Evolutionary conservation across 2,888 invertebrate species (phyloP).

Genomic region (Ormyrus rosae): DNA sequence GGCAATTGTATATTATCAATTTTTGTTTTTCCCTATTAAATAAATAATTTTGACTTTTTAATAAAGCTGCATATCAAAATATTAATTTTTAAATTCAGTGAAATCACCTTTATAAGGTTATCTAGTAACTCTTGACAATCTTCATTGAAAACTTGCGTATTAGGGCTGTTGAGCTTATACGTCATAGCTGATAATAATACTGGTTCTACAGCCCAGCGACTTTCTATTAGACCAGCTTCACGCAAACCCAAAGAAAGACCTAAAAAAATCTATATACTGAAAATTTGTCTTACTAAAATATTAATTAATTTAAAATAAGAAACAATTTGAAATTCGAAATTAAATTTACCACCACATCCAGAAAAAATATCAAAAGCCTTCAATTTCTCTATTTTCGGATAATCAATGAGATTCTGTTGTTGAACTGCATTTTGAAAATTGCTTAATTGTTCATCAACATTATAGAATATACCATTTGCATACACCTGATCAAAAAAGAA

Average conservation of each 20-base stretch:
- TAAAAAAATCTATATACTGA: constrained; percentile 58
- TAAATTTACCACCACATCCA: constrained; percentile 84
- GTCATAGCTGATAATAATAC: constrained; percentile 87
- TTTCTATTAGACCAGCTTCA: constrained; percentile 82
- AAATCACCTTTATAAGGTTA: constrained; percentile 80
- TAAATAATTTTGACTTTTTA: neutral
- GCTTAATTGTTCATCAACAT: neutral
- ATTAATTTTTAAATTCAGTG: neutral
- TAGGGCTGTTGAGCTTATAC: constrained; percentile 85
- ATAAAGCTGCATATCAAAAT: too few relatives aligned
- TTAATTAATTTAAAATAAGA: neutral
- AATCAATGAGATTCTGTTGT: constrained; percentile 66
- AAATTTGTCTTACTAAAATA: constrained; percentile 9
- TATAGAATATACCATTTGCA: constrained; percentile 76
- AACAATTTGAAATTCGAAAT: neutral
- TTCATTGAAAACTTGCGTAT: constrained; percentile 84
- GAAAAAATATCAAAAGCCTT: constrained; percentile 88
- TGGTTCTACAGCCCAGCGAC: constrained; percentile 89
- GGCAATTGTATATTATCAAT: constrained; percentile 77
- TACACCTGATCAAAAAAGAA: constrained; percentile 87
- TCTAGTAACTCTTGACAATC: constrained; percentile 86
- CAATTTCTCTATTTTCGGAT: constrained; percentile 77
- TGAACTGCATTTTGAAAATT: too few relatives aligned
- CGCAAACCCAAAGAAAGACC: constrained; percentile 86
- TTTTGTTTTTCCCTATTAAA: neutral